Evolutionary conservation across 2,888 invertebrate species (phyloP).

Genomic region (Drosophila quinaria): DNA sequence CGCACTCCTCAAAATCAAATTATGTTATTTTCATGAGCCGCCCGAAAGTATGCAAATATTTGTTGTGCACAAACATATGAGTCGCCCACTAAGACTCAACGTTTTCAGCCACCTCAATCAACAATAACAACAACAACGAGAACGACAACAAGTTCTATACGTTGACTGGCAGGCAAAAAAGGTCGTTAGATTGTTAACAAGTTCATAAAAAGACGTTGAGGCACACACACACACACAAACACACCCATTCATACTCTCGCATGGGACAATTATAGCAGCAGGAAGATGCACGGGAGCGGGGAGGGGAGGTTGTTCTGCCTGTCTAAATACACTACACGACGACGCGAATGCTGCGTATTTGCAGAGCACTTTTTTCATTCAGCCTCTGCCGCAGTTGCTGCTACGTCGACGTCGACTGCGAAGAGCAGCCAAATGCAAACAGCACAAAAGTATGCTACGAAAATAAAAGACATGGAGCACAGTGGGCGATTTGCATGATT

Average conservation of each 20-base stretch:
- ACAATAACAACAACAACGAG: conserved; percentile 24
- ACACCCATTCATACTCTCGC: conserved; percentile 10
- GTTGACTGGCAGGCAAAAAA: conserved; percentile 50
- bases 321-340: conserved; percentile 72
- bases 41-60: conserved; percentile 77
- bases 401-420: conserved; percentile 3
- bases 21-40: conserved; percentile 74
- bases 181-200: conserved; percentile 80
- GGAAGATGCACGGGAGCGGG: conserved; percentile 7
- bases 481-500: neutral
- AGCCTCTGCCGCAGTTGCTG: conserved; percentile 8
- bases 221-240: conserved; percentile 33
- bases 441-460: conserved; percentile 56
- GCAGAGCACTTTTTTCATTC: conserved; percentile 70
- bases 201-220: conserved; percentile 76
- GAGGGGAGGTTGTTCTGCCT: conserved; percentile 28
- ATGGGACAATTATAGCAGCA: conserved; percentile 49
- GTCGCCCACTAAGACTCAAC: conserved; percentile 50
- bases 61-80: conserved; percentile 70
- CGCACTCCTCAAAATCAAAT: conserved; percentile 63
- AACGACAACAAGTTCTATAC: neutral
- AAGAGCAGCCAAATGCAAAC: conserved; percentile 60
- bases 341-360: conserved; percentile 69
- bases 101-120: conserved; percentile 40
- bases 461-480: conserved; percentile 19